These are phyloP conservation scores for Gila orcuttii DNA, from an alignment of 2,113 vertebrate species.

Conservation along the genomic window DNA sequence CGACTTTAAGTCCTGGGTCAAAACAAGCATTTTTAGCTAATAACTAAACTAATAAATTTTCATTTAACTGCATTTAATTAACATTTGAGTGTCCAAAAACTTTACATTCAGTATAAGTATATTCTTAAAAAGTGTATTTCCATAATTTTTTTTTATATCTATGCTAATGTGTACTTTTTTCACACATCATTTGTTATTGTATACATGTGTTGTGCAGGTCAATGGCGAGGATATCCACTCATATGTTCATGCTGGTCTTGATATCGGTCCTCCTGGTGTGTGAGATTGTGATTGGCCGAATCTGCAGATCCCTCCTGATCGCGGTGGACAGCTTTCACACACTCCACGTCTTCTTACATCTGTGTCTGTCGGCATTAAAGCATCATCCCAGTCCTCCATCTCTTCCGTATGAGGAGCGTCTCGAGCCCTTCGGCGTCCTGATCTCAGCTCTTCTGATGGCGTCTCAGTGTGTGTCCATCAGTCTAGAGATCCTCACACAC, in stretches of 20 bases:
- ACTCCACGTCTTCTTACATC: constrained; percentile 68
- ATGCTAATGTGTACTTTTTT: no score
- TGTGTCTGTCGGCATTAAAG: constrained; percentile 57
- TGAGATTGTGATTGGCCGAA: constrained; percentile 69
- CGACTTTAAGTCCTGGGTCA: no score
- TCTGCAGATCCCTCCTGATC: constrained; percentile 74
- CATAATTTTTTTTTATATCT: rapidly evolving
- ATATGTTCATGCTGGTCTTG: constrained; percentile 65
- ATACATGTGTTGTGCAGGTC: constrained; percentile 49
- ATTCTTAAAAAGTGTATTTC: no score
- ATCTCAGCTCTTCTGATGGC: constrained; percentile 71
- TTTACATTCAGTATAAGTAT: no score
- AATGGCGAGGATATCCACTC: constrained; percentile 44
- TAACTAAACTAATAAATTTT: no score
- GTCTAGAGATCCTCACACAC: constrained; percentile 69
- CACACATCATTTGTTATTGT: background rate
- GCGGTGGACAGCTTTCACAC: constrained; percentile 76
- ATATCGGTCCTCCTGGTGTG: constrained; percentile 68
- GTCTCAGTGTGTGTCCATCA: constrained; percentile 70
- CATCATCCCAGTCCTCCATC: background rate
- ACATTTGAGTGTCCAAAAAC: no score
- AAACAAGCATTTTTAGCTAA: no score
- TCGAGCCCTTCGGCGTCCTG: constrained; percentile 65
- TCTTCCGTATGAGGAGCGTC: constrained; percentile 50
- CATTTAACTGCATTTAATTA: no score